These are phyloP conservation scores for Erethizon dorsatum DNA, from an alignment of 2,797 vertebrate genomes.

Conservation along the genomic window DNA sequence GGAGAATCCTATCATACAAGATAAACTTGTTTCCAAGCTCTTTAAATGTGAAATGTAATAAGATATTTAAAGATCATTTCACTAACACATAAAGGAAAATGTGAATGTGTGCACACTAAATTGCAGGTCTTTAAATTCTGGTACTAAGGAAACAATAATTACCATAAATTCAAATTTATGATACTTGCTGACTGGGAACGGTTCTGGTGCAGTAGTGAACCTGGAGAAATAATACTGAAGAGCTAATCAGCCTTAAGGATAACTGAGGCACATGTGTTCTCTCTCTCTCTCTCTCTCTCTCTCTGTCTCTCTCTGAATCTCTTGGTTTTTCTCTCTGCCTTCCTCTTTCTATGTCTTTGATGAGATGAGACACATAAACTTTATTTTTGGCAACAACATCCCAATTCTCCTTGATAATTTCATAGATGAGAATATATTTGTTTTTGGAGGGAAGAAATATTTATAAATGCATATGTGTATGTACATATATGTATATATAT, in stretches of 20 bases:
- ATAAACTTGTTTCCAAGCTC: conserved; percentile 72
- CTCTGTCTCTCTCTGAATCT: neutral
- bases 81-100: conserved; percentile 76
- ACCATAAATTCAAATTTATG: conserved; percentile 68
- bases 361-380: neutral
- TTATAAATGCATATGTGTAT: neutral
- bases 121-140: conserved; percentile 56
- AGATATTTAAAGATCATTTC: conserved; percentile 81
- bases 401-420: conserved; percentile 34
- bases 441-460: conserved; percentile 37
- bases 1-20: conserved; percentile 61
- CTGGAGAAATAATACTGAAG: conserved; percentile 62
- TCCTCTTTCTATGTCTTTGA: conserved; percentile 1
- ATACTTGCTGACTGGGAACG: conserved; percentile 54
- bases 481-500: neutral
- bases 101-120: conserved; percentile 20
- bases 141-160: conserved; percentile 82
- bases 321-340: neutral
- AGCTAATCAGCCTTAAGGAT: conserved; percentile 16
- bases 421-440: neutral
- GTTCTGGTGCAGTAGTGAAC: conserved; percentile 56
- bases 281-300: neutral
- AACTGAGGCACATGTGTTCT: neutral
- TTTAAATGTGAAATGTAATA: conserved; percentile 77
- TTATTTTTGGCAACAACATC: conserved; percentile 45